Evolutionary conservation across 2,797 vertebrate species (phyloP).

Genomic region (Tokudaia tokunoshimensis): DNA sequence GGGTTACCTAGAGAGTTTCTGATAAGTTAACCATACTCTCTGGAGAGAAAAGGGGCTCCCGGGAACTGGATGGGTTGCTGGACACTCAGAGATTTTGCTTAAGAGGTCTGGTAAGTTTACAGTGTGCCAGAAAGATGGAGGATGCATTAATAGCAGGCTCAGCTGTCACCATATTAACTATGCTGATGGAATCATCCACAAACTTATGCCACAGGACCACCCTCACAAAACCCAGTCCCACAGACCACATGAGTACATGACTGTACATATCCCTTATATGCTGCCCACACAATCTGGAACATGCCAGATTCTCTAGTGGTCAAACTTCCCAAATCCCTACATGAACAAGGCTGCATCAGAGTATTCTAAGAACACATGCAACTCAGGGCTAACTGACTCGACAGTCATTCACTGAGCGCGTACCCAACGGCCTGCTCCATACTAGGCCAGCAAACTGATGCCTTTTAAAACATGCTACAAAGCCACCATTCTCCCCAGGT

Average conservation of each 20-base stretch:
- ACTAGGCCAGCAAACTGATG: neutral
- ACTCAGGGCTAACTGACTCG: neutral
- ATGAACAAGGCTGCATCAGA: neutral
- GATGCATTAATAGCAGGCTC: neutral
- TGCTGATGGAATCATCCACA: neutral
- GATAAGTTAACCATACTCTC: neutral
- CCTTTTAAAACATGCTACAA: neutral
- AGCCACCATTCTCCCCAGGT: neutral
- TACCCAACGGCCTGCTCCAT: neutral
- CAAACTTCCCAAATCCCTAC: neutral
- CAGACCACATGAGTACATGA: neutral
- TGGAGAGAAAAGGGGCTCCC: neutral
- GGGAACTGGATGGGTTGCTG: neutral
- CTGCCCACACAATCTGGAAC: neutral
- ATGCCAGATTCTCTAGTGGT: neutral
- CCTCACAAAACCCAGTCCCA: neutral
- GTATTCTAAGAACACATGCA: neutral
- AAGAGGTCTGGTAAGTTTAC: neutral
- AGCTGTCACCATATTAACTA: rapidly evolving
- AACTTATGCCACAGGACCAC: neutral
- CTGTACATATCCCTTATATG: neutral
- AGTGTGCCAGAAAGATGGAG: neutral
- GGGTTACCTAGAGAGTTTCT: neutral
- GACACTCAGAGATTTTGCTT: neutral
- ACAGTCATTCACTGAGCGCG: neutral